phyloP scores from a whole-genome alignment of 2,797 vertebrate genomes.

The Syndactyla subalaris region DNA sequence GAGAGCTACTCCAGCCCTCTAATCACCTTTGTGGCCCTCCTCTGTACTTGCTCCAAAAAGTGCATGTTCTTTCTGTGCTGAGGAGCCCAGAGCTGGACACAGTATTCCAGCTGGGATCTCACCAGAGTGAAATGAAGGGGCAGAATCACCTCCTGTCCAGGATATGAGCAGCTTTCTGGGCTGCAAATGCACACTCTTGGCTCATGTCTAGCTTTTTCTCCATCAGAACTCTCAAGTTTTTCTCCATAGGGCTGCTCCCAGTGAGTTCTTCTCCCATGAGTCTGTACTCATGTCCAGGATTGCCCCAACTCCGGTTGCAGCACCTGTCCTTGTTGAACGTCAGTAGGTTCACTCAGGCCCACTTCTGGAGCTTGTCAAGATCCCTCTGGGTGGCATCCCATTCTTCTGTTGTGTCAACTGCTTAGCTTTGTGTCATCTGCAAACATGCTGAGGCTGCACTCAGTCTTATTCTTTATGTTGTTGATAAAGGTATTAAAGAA shows the following conservation, averaged over 20 bases:
- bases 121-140: not conserved
- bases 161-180: not conserved
- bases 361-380: not conserved
- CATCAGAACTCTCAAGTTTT: not conserved
- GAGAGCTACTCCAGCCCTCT: not conserved
- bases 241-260: not conserved
- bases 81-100: not conserved
- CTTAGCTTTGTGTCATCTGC: not conserved
- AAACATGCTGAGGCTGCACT: not conserved
- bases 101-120: not conserved
- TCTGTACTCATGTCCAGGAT: not conserved
- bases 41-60: not conserved
- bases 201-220: not conserved
- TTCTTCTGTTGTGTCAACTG: not conserved
- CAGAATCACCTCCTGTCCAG: not conserved
- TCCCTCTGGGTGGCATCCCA: not conserved
- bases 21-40: not conserved
- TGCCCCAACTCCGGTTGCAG: rapidly evolving
- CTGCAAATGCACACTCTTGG: not conserved
- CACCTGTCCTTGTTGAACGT: not conserved
- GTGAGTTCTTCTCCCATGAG: not conserved
- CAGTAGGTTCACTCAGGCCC: not conserved
- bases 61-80: not conserved
- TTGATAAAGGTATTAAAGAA: not conserved
- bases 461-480: not conserved